Base-by-base conservation (phyloP, 1,140 invertebrate species). In the Panagrolaimus sp. region DNA sequence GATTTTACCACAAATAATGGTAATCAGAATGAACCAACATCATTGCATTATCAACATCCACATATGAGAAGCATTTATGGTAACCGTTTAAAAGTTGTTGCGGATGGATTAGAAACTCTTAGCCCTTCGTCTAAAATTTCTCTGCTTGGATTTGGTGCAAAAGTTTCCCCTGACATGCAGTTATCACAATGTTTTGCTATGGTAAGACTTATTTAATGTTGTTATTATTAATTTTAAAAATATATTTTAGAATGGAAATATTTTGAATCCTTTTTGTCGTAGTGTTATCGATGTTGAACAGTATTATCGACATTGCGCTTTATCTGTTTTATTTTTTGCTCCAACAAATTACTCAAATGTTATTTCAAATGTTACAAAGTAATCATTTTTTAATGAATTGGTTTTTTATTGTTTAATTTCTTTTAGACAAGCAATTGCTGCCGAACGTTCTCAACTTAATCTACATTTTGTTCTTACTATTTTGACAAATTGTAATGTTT, bases 381-480 rank as follows among this genome's bases (percentile, higher is more conserved):
- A n/a, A 57, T 20, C n/a, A n/a, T 57, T 57, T 23, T 57, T 25
- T 25, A n/a, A 1, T 57, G 0, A 20, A 20, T 57, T 57, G 1
- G 0, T 9, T 2, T 27, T 9, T 57, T 53, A 11, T n/a, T 16
- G 13, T 20, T 11, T 57, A 20, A 20, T 57, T 57, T 20, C 20
- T 57, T 57, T 57, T 8, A 57, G 51, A 57, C 51, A 57, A 25
- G 51, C 51, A 57, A 57, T 57, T 57, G 51, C 51, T n/a, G 51
- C 51, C 8, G 51, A 57, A 57, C 51, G 27, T 11, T 1, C 27
- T 11, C n/a, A 57, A 4, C 51, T 20, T 25, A 9, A 5, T 20
- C 11, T 57, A 16, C 51, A 57, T 57, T 57, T 57, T 27, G 51
- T 57, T 11, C 51, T 57, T 20, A 27, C 20, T 11, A 16, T 57